phyloP scores from a whole-genome alignment of 2,888 invertebrate species.

The Bembecia ichneumoniformis region DNA sequence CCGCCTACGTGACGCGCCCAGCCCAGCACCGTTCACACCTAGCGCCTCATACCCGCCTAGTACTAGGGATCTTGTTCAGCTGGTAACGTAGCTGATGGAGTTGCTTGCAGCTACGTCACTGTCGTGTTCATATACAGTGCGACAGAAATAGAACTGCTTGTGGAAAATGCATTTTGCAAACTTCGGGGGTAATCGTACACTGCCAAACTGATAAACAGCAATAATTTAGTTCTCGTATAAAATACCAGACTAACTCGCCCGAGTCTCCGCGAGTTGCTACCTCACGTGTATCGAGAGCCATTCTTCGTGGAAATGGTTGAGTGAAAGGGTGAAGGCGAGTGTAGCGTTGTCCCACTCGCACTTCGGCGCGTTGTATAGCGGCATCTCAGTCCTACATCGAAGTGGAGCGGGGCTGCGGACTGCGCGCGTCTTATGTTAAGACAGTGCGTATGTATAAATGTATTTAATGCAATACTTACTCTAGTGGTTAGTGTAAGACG shows the following conservation, averaged over 20 bases:
- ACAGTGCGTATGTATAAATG: slow-evolving; percentile 28
- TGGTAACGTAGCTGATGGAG: slow-evolving; percentile 4
- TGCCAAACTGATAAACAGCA: slow-evolving; percentile 16
- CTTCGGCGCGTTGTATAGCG: slow-evolving; percentile 10
- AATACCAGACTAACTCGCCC: not conserved
- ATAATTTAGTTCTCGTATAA: slow-evolving; percentile 14
- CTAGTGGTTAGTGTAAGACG: slow-evolving; percentile 22
- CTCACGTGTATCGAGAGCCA: slow-evolving; percentile 12
- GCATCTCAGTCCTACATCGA: slow-evolving; percentile 5
- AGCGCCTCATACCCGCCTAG: slow-evolving; percentile 2
- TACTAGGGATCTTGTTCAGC: slow-evolving; percentile 1
- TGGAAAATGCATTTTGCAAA: not conserved
- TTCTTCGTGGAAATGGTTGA: not conserved
- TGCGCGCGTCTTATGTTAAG: slow-evolving; percentile 42
- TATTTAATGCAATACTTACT: slow-evolving; percentile 38
- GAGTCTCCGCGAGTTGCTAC: slow-evolving; percentile 10
- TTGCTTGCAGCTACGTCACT: slow-evolving; percentile 1
- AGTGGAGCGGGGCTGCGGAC: slow-evolving; percentile 1
- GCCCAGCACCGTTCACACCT: slow-evolving; percentile 12
- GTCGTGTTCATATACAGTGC: not conserved
- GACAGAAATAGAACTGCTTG: not conserved
- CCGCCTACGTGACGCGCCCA: slow-evolving; percentile 16
- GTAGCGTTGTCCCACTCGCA: too few relatives aligned
- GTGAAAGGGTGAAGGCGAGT: too few relatives aligned
- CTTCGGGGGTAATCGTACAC: slow-evolving; percentile 1